phyloP scores from a whole-genome alignment of 1,140 invertebrate species.

The Ctenoplectra terminalis region DNA sequence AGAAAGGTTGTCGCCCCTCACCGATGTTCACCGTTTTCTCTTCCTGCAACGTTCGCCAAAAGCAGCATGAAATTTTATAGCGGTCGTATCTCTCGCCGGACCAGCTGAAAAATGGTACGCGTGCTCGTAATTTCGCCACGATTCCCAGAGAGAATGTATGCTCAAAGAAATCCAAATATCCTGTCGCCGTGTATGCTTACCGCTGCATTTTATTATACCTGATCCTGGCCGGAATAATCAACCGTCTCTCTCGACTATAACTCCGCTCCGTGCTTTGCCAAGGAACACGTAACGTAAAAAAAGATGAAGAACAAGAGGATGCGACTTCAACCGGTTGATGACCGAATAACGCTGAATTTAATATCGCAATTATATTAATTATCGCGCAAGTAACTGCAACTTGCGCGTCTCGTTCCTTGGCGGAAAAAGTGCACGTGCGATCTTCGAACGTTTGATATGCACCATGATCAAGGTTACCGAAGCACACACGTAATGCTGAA shows the following conservation, averaged over 20 bases:
- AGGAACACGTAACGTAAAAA: background rate
- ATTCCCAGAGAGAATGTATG: background rate
- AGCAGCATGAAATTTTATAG: slow-evolving; percentile 48
- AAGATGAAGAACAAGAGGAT: background rate
- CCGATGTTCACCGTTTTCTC: background rate
- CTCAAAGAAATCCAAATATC: slow-evolving; percentile 15
- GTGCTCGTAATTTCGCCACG: slow-evolving; percentile 20
- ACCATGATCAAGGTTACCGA: background rate
- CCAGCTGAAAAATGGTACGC: slow-evolving; percentile 18
- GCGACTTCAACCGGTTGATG: background rate
- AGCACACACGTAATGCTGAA: background rate
- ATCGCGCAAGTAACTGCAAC: background rate
- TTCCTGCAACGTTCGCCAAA: slow-evolving; percentile 20
- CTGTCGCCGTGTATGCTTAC: background rate
- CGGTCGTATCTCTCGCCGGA: slow-evolving; percentile 42
- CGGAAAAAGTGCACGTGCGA: background rate
- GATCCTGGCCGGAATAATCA: slow-evolving; percentile 14
- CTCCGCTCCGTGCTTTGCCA: background rate
- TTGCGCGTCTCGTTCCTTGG: background rate
- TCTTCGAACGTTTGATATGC: background rate
- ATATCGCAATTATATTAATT: slow-evolving; percentile 14
- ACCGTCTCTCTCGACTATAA: background rate
- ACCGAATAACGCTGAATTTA: slow-evolving; percentile 7
- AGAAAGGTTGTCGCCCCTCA: slow-evolving; percentile 51
- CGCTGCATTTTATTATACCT: slow-evolving; percentile 31